These are phyloP conservation scores for Pachypsylla venusta DNA, from an alignment of 1,140 invertebrate genomes.

Conservation along the genomic window DNA sequence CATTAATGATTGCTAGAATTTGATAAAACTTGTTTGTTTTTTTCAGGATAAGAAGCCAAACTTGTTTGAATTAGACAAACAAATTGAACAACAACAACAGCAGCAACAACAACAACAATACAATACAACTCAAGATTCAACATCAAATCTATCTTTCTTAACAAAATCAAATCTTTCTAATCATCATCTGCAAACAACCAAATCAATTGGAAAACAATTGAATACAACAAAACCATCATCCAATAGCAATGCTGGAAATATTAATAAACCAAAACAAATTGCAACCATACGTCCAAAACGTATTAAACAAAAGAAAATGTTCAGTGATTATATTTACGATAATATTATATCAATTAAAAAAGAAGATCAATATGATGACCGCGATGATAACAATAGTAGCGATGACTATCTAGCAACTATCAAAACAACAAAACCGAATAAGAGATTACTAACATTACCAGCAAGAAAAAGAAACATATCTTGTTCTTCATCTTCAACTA, in stretches of 20 bases:
- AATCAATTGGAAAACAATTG: too few relatives aligned
- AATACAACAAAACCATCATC: too few relatives aligned
- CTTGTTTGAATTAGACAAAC: neutral
- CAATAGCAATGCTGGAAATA: neutral
- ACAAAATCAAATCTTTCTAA: too few relatives aligned
- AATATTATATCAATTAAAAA: neutral
- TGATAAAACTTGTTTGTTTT: too few relatives aligned
- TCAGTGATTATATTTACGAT: neutral
- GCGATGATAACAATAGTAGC: neutral
- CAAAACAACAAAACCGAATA: neutral
- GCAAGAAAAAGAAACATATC: neutral
- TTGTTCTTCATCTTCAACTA: neutral
- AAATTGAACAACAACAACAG: too few relatives aligned
- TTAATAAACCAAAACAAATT: neutral
- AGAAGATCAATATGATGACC: neutral
- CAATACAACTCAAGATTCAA: too few relatives aligned
- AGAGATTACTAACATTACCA: neutral
- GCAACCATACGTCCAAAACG: neutral
- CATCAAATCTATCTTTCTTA: too few relatives aligned
- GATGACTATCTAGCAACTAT: neutral
- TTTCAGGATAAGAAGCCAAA: neutral
- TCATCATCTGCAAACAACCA: too few relatives aligned
- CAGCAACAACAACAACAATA: too few relatives aligned
- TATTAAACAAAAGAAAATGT: conserved; percentile 6
- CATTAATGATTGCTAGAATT: too few relatives aligned